Conservation (phyloP, 2,797 vertebrate species). For the Chlorospingus flavigularis region DNA sequence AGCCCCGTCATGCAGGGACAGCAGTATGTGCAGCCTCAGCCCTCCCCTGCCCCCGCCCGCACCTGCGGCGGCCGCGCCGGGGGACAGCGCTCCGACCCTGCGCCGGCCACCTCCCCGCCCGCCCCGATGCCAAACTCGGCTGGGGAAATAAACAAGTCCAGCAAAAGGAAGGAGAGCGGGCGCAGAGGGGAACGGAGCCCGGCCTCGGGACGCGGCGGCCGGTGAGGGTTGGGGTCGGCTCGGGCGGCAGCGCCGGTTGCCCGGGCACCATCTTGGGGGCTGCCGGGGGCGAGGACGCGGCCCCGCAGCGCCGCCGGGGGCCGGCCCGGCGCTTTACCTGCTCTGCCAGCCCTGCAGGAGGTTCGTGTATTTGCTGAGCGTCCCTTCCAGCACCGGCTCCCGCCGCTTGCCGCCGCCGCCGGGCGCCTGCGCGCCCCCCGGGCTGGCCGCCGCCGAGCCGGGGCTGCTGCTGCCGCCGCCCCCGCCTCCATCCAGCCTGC, state of each 20-base stretch:
- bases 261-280: slow-evolving; percentile 52
- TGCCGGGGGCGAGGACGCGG: not conserved
- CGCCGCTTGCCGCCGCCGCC: slow-evolving; percentile 64
- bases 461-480: slow-evolving; percentile 67
- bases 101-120: not conserved
- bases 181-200: not conserved
- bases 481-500: slow-evolving; percentile 54
- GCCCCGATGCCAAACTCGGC: not conserved
- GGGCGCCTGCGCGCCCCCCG: slow-evolving; percentile 60
- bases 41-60: not conserved
- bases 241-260: not conserved
- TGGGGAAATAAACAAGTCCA: not conserved
- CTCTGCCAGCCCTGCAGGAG: slow-evolving; percentile 97
- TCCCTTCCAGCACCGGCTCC: slow-evolving; percentile 85
- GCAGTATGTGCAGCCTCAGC: not conserved
- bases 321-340: slow-evolving; percentile 79
- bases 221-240: not conserved
- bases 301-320: not conserved
- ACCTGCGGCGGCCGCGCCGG: not conserved
- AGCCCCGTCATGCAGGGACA: not conserved
- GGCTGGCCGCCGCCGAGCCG: slow-evolving; percentile 67
- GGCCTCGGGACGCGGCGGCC: not conserved
- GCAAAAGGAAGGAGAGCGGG: not conserved
- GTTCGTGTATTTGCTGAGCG: slow-evolving; percentile 97
- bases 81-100: not conserved